Evolutionary conservation across 2,888 invertebrate genomes (phyloP), one percentile per base, ranked within the genome.

Genomic region (Stegana nigrithorax): DNA sequence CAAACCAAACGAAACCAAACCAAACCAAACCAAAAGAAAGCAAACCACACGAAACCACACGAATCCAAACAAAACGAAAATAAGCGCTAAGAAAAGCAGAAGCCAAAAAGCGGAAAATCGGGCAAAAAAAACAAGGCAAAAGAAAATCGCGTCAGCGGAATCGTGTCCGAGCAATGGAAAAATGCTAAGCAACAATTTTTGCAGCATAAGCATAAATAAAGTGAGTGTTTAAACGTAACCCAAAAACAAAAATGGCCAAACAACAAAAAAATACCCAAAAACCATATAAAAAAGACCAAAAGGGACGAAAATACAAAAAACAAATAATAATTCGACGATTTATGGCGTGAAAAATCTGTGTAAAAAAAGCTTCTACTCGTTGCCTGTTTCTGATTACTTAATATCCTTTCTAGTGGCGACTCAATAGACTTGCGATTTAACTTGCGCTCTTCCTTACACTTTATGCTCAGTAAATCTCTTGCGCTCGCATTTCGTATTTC

Each of bases 381-480:
- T 64, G 56, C 47, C 27, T 58, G 51, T 55, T 47, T 63, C 62
- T 70, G 73, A 74, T 74, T 74, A 73, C 69, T 71, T 71, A 74
- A 74, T 71, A 70, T 71, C 66, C 67, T 67, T n/a, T 42, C 45
- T 59, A 60, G 65, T 60, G 10, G 26, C 25, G 36, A 44, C 10
- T 36, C 5, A 36, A 36, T 36, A 17, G 2, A 14, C 12, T 45
- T 12, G 45, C 17, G 56, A 45, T 59, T 39, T 61, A 47, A n/a
- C n/a, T 42, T 17, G 45, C 45, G 19, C 45, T 19, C 23, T 19
- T 4, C 10, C 36, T 36, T 1, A 36, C 36, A n/a, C 10, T n/a
- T 2, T 36, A 36, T n/a, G n/a, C 25, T 47, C 47, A 5, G 12
- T 25, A 47, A 23, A 56, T 58, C 57, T 50, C 44, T 58, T 21